Conservation (phyloP, 2,113 vertebrate species). For the Chlorocebus sabaeus region DNA sequence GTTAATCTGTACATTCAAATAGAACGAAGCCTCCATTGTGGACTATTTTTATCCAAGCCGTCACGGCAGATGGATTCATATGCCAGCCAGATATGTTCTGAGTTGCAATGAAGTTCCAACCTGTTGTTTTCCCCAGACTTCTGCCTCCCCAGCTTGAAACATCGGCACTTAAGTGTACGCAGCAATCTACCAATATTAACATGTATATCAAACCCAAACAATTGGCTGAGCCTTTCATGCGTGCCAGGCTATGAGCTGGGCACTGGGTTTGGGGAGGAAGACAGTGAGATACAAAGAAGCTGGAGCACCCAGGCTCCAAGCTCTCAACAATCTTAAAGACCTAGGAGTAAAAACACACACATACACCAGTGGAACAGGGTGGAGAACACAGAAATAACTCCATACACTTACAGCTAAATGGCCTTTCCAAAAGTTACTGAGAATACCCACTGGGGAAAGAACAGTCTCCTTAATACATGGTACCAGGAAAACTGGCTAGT, state of each 20-base stretch:
- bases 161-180: accelerated
- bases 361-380: not conserved
- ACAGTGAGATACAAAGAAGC: too few relatives aligned
- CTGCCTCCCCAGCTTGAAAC: not conserved
- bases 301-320: not conserved
- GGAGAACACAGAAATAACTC: not conserved
- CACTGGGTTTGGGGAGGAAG: accelerated
- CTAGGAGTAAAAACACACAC: not conserved
- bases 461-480: not conserved
- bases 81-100: not conserved
- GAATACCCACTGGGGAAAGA: not conserved
- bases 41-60: accelerated
- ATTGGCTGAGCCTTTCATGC: not conserved
- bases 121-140: not conserved
- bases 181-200: not conserved
- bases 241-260: not conserved
- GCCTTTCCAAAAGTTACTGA: not conserved
- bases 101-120: not conserved
- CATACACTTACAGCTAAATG: not conserved
- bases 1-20: not conserved
- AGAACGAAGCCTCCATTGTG: not conserved
- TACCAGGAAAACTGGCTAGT: not conserved
- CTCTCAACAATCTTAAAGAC: not conserved
- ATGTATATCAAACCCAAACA: too few relatives aligned
- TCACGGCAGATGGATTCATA: not conserved